A percentile compares a stretch with the other conserved stretches of the same genome.
phyloP scores from a whole-genome alignment of 1,140 invertebrate species.

The Lordiphosa collinella region DNA sequence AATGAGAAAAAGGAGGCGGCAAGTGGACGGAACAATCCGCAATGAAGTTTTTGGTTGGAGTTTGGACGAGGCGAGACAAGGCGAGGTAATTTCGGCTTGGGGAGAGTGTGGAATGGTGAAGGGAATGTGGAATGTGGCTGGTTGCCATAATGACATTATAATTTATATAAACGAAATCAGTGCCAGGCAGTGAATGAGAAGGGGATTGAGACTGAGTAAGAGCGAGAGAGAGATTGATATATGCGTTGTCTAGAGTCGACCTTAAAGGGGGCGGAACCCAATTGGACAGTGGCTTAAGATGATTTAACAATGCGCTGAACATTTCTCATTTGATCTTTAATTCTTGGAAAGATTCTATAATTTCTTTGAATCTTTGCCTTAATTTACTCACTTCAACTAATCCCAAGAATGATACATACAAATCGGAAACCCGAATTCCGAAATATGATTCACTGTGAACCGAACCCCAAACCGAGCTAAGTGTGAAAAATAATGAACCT shows the following conservation, averaged over 20 bases:
- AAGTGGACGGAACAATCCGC: constrained; percentile 17
- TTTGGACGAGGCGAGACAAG: constrained; percentile 15
- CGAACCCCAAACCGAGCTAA: too few relatives aligned
- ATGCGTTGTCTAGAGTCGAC: constrained; percentile 45
- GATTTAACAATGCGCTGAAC: too few relatives aligned
- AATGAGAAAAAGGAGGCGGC: constrained; percentile 60
- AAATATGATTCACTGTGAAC: too few relatives aligned
- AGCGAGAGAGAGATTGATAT: constrained; percentile 58
- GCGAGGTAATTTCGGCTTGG: constrained; percentile 52
- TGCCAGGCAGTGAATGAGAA: constrained; percentile 27
- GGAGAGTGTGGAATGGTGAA: too few relatives aligned
- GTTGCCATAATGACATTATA: constrained; percentile 79
- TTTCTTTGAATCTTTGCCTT: too few relatives aligned
- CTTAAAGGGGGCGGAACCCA: constrained; percentile 39
- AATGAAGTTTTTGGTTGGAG: constrained; percentile 42
- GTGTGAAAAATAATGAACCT: too few relatives aligned
- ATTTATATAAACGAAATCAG: constrained; percentile 79
- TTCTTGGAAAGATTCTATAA: too few relatives aligned
- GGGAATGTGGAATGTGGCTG: constrained; percentile 53
- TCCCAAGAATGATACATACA: too few relatives aligned
- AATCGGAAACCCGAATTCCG: too few relatives aligned
- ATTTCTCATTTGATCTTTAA: too few relatives aligned
- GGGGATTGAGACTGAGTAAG: constrained; percentile 1
- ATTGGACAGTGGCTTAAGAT: constrained; percentile 6
- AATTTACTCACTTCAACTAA: too few relatives aligned